Evolutionary conservation across 2,797 vertebrate species (phyloP).

Genomic region (Neopelma chrysocephalum): DNA sequence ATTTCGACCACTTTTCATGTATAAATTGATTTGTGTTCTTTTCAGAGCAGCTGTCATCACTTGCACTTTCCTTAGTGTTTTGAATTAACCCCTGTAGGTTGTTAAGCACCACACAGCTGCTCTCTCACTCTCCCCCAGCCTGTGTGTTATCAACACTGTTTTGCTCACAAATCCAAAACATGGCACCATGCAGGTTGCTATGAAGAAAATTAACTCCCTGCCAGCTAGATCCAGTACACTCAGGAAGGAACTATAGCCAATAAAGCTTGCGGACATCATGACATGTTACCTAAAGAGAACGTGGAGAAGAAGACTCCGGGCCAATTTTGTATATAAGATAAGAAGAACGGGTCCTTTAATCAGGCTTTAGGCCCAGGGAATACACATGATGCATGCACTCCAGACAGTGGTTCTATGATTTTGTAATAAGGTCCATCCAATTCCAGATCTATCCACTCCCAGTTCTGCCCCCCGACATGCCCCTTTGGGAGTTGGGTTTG

Average conservation of each 20-base stretch:
- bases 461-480: too few species aligned
- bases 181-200: background rate
- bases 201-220: background rate
- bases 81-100: background rate
- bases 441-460: too few species aligned
- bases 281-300: too few species aligned
- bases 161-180: background rate
- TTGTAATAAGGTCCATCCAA: too few species aligned
- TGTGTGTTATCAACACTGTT: background rate
- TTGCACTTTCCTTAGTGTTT: background rate
- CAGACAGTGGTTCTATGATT: too few species aligned
- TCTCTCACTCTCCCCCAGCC: background rate
- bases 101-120: background rate
- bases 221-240: background rate
- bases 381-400: too few species aligned
- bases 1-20: background rate
- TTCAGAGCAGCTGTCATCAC: background rate
- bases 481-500: too few species aligned
- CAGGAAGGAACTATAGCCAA: background rate
- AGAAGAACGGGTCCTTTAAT: too few species aligned
- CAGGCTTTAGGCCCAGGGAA: too few species aligned
- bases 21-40: background rate
- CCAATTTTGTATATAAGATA: too few species aligned
- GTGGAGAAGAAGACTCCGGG: too few species aligned
- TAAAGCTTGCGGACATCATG: background rate